phyloP scores from a whole-genome alignment of 2,113 vertebrate species.

The Forbesichthys agassizii region DNA sequence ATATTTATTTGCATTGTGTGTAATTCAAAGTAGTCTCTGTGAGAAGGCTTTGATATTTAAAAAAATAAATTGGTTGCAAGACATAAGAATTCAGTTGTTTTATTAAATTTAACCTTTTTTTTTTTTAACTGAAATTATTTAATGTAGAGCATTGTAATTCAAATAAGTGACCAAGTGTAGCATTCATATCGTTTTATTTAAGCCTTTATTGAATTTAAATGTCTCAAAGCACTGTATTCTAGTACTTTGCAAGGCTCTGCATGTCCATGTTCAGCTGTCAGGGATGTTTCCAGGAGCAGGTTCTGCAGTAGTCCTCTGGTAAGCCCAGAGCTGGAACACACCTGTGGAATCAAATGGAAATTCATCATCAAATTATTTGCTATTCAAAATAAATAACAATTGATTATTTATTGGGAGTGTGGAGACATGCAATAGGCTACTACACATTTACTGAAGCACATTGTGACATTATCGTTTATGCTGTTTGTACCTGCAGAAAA shows the following conservation, averaged over 20 bases:
- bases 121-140: too few species aligned
- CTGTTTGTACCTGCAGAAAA: conserved; percentile 72
- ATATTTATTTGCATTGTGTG: conserved; percentile 81
- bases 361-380: background rate
- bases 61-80: conserved; percentile 76
- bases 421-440: too few species aligned
- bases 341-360: conserved; percentile 47
- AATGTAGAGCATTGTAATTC: too few species aligned
- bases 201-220: too few species aligned
- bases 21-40: conserved; percentile 80
- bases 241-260: background rate
- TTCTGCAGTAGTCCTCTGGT: conserved; percentile 66
- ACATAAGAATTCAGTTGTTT: conserved; percentile 17
- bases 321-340: conserved; percentile 76
- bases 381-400: too few species aligned
- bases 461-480: too few species aligned
- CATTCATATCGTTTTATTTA: too few species aligned
- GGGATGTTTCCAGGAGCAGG: conserved; percentile 56
- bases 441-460: too few species aligned
- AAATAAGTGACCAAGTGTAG: too few species aligned
- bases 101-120: background rate
- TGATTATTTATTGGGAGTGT: too few species aligned
- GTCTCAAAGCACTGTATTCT: too few species aligned
- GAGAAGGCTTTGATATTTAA: conserved; percentile 77
- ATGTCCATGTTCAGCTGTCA: conserved; percentile 56